These are phyloP conservation scores for Sebastes nivosus DNA, from an alignment of 2,797 vertebrate genomes.

Conservation along the genomic window DNA sequence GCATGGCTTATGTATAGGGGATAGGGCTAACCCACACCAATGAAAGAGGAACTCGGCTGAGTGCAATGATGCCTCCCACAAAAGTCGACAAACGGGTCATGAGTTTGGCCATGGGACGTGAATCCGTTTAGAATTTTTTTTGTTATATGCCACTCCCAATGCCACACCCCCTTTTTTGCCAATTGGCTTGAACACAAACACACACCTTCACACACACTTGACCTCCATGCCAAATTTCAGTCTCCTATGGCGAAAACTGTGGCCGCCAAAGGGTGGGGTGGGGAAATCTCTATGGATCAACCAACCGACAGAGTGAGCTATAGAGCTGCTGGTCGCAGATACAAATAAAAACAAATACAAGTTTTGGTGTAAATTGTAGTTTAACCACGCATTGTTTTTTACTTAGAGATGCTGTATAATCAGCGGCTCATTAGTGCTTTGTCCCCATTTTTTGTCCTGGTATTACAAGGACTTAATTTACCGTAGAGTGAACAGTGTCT, in stretches of 20 bases:
- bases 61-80: not conserved
- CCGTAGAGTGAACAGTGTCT: not conserved
- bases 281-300: too few species aligned
- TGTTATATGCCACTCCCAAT: not conserved
- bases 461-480: slow-evolving; percentile 18
- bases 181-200: not conserved
- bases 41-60: not conserved
- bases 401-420: slow-evolving; percentile 13
- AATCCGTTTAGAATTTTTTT: not conserved
- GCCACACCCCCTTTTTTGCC: not conserved
- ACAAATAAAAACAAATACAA: not conserved
- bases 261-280: too few species aligned
- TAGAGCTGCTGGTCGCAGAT: not conserved
- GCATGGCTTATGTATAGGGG: too few species aligned
- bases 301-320: too few species aligned
- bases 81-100: not conserved
- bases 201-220: not conserved
- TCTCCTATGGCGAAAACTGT: too few species aligned
- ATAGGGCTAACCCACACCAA: too few species aligned
- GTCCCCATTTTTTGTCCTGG: slow-evolving; percentile 29
- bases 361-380: slow-evolving; percentile 13
- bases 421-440: slow-evolving; percentile 43
- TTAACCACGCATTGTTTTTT: not conserved
- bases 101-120: not conserved
- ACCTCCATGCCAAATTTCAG: not conserved